Evolutionary conservation across 1,140 invertebrate genomes (phyloP).

Genomic region (Adelges cooleyi): DNA sequence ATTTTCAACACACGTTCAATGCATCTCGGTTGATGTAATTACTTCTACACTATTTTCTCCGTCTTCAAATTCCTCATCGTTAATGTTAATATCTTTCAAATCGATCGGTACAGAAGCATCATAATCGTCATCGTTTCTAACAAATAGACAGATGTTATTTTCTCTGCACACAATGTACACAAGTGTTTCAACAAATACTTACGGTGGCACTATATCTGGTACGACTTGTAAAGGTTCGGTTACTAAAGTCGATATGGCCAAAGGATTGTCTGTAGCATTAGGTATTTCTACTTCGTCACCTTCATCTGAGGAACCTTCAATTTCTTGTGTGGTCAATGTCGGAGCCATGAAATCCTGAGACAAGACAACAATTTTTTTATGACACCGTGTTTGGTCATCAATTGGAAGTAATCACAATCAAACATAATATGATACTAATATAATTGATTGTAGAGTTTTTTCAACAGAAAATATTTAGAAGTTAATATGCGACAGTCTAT

Average conservation of each 20-base stretch:
- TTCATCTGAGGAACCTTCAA: slow-evolving; percentile 18
- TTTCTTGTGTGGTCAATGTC: slow-evolving; percentile 6
- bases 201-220: slow-evolving; percentile 9
- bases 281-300: background rate
- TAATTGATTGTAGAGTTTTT: too few species aligned
- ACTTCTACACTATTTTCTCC: background rate
- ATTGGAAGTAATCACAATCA: too few species aligned
- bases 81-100: background rate
- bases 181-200: background rate
- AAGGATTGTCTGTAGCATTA: background rate
- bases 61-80: background rate
- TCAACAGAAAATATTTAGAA: too few species aligned
- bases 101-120: background rate
- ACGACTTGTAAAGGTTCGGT: slow-evolving; percentile 20
- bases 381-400: too few species aligned
- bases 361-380: background rate
- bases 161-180: too few species aligned
- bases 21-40: background rate
- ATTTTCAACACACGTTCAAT: background rate
- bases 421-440: too few species aligned
- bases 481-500: too few species aligned
- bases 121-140: slow-evolving; percentile 11
- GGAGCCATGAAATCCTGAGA: background rate
- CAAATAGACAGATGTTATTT: too few species aligned
- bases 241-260: background rate